These are phyloP conservation scores for Gallinago undulata DNA, from an alignment of 2,113 vertebrate species.

Conservation along the genomic window DNA sequence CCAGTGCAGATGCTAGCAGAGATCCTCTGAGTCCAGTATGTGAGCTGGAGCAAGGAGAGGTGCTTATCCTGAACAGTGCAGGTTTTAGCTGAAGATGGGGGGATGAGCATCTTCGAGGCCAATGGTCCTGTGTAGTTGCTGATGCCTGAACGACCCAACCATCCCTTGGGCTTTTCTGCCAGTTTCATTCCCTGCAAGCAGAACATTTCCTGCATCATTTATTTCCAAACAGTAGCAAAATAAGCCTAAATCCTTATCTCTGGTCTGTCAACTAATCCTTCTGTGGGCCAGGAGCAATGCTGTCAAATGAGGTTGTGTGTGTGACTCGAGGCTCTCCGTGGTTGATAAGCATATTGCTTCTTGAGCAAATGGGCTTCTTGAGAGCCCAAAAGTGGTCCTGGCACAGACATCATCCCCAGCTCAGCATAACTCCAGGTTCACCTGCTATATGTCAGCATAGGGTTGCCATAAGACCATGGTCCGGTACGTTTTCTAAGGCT, in stretches of 20 bases:
- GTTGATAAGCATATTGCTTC: background rate
- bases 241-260: slow-evolving; percentile 25
- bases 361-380: background rate
- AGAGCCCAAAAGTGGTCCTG: background rate
- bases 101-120: background rate
- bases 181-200: background rate
- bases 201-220: slow-evolving; percentile 38
- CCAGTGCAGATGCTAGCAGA: background rate
- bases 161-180: background rate
- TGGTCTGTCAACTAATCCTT: background rate
- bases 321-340: background rate
- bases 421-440: background rate
- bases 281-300: background rate
- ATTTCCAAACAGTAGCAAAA: slow-evolving; percentile 22
- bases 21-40: background rate
- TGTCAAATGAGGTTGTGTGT: background rate
- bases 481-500: background rate
- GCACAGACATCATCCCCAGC: background rate
- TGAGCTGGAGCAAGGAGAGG: background rate
- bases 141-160: background rate
- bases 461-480: background rate
- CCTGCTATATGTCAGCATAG: background rate
- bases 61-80: background rate
- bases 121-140: background rate
- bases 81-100: background rate